Evolutionary conservation across 2,797 vertebrate species (phyloP), one percentile per base, ranked within the genome.

Genomic region (Acanthurus tractus): DNA sequence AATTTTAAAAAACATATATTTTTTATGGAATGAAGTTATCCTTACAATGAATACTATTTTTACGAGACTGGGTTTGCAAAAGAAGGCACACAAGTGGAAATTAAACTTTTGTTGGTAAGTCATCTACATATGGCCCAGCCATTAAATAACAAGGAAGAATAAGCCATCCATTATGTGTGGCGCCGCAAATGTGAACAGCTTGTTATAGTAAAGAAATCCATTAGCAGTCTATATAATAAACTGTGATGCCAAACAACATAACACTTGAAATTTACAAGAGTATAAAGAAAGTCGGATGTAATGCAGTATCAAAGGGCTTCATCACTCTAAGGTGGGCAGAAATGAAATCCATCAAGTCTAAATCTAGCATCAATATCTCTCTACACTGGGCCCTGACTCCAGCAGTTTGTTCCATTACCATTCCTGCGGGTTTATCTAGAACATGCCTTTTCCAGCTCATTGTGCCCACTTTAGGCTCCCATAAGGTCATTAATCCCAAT

Each of bases 401-500:
- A 88, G 89, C 90, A 90, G 90, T 93, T 92, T 92, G 88, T 92
- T 84, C 87, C 88, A 93, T 92, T 91, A 89, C 82, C 68, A 86
- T 87, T 86, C 75, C 86, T 73, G 84, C 25, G 76, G 88, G 82
- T 92, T 90, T 89, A 92, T 92, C 90, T 88, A 88, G 81, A 94
- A 93, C 91, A 90, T 90, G 87, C 90, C 91, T 92, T 93, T 94
- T 93, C 88, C 90, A 93, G 86, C 91, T 90, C 91, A 94, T 94
- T 93, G 92, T 91, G 88, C 81, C 85, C 90, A 93, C 93, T 93
- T 93, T 93, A 86, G 86, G 46, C 78, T 89, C 85, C 87, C 86
- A 88, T 92, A 91, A 94, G 85, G 91, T 93, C 91, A 93, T 94
- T 94, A 93, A 94, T 94, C 89, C 91, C 88, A 92, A 94, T 94